Conservation (phyloP, 2,797 vertebrate genomes). For the Sarcophilus harrisii region DNA sequence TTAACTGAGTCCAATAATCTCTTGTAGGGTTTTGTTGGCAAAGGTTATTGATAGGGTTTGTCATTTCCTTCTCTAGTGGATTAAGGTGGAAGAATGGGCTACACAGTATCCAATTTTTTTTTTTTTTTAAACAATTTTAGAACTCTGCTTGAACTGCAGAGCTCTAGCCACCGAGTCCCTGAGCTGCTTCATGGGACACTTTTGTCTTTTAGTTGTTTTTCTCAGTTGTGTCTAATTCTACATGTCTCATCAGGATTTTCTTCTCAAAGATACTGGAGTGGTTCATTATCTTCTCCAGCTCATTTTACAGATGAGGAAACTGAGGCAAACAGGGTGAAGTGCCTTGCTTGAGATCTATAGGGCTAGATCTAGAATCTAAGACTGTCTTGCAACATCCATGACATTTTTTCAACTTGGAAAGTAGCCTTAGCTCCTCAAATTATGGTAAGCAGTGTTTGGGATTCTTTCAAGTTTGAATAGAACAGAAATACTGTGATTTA, state of each 20-base stretch:
- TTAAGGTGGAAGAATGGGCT: not conserved
- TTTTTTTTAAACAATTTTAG: no score
- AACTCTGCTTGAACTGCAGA: not conserved
- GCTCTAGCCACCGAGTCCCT: not conserved
- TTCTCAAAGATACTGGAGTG: not conserved
- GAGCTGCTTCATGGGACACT: not conserved
- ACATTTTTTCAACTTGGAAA: constrained; percentile 11
- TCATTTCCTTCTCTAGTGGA: not conserved
- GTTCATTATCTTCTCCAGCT: not conserved
- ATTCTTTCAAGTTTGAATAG: not conserved
- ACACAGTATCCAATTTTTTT: not conserved
- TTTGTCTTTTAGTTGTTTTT: not conserved
- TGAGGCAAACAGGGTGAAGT: constrained; percentile 18
- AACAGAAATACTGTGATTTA: not conserved
- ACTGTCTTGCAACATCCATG: not conserved
- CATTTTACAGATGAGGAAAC: not conserved
- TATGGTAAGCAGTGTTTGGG: not conserved
- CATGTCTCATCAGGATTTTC: not conserved
- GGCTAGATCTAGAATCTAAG: not conserved
- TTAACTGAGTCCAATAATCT: not conserved
- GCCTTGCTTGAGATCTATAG: not conserved
- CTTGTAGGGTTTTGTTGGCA: not conserved
- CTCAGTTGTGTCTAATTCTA: not conserved
- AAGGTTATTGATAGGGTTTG: not conserved
- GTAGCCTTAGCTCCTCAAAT: not conserved